A percentile compares a stretch with the other conserved stretches of the same genome.
phyloP scores from a whole-genome alignment of 2,797 vertebrate species.

The Acridotheres tristis region DNA sequence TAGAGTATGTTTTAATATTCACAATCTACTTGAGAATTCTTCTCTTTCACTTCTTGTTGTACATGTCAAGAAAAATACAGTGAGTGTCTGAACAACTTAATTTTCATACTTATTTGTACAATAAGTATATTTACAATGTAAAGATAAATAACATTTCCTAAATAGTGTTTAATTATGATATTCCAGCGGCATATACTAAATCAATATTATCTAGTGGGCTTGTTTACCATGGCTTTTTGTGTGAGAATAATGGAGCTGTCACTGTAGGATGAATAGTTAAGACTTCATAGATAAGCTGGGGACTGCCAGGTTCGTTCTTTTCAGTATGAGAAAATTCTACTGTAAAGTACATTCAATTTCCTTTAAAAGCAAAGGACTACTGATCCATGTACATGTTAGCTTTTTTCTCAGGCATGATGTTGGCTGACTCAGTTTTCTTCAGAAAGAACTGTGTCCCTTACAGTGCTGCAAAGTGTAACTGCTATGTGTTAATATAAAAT shows the following conservation, averaged over 20 bases:
- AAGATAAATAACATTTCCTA: background rate
- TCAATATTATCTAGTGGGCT: background rate
- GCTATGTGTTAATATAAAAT: background rate
- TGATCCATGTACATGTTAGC: background rate
- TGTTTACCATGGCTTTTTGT: background rate
- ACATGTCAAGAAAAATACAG: background rate
- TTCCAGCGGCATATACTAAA: background rate
- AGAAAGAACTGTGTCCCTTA: background rate
- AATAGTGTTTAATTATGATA: background rate
- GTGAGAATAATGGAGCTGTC: background rate
- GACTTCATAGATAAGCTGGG: background rate
- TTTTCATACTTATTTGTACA: background rate
- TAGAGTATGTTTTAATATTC: background rate
- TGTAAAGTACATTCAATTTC: background rate
- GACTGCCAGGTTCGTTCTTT: background rate
- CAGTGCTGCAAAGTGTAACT: background rate
- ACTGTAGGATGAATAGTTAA: background rate
- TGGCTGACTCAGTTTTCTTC: background rate
- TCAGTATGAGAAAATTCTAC: background rate
- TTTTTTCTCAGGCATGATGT: background rate
- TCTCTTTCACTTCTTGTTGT: background rate
- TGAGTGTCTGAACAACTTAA: background rate
- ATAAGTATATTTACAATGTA: background rate
- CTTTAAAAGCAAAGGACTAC: background rate
- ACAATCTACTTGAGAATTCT: background rate